A percentile compares a stretch with the other conserved stretches of the same genome.
These are phyloP conservation scores for Cyprinodon variegatus DNA, from an alignment of 2,113 vertebrate genomes.

Conservation along the genomic window DNA sequence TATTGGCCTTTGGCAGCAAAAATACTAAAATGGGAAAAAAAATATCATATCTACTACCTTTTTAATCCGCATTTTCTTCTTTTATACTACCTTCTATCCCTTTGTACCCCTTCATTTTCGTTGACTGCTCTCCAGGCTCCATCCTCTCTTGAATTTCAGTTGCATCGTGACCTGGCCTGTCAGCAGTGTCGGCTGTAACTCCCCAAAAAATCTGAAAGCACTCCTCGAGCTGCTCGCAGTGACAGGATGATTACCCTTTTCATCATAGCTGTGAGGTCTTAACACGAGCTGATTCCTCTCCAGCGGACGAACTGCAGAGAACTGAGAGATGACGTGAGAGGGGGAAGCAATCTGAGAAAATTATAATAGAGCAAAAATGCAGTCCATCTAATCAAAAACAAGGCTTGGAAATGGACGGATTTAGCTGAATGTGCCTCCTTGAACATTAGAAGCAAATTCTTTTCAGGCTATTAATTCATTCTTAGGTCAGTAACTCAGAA, in stretches of 20 bases:
- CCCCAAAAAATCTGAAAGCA: conserved; percentile 57
- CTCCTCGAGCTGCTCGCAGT: conserved; percentile 50
- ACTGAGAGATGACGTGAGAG: neutral
- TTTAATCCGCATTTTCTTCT: neutral
- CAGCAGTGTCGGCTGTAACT: conserved; percentile 55
- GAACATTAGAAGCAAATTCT: neutral
- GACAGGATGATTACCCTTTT: conserved; percentile 74
- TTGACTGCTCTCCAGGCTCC: neutral
- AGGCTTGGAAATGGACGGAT: neutral
- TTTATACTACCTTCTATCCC: neutral
- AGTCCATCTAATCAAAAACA: conserved; percentile 3
- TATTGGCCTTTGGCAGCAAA: neutral
- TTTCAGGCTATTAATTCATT: neutral
- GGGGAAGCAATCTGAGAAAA: conserved; percentile 13
- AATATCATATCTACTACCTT: neutral
- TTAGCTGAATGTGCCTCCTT: neutral
- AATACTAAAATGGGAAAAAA: neutral
- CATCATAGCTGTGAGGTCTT: conserved; percentile 70
- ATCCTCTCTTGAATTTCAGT: conserved; percentile 27
- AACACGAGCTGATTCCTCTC: conserved; percentile 67
- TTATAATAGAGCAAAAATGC: conserved; percentile 3
- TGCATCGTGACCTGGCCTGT: conserved; percentile 59
- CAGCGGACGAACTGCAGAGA: conserved; percentile 24
- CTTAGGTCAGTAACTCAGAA: neutral
- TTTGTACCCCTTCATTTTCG: neutral